Percentiles rank a stretch among this genome's conserved stretches.
phyloP scores from a whole-genome alignment of 1,140 invertebrate genomes.

The Aphis gossypii region DNA sequence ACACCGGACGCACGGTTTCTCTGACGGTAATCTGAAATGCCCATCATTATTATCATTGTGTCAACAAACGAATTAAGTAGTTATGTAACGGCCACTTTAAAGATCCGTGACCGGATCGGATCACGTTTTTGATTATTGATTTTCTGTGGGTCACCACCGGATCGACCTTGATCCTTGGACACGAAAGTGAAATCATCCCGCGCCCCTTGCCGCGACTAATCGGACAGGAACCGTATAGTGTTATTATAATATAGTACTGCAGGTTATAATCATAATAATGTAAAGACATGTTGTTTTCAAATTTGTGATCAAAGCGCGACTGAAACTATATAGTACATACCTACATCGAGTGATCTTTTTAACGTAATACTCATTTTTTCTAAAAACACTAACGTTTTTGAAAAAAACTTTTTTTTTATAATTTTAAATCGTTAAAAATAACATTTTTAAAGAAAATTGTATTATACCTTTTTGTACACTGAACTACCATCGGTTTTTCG shows the following conservation, averaged over 20 bases:
- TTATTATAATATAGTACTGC: too few relatives aligned
- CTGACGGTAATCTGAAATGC: constrained; percentile 29
- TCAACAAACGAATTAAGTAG: constrained; percentile 6
- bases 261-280: background rate
- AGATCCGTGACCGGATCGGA: background rate
- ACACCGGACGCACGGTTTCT: constrained; percentile 39
- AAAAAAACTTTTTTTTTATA: too few relatives aligned
- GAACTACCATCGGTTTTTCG: too few relatives aligned
- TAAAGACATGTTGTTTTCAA: background rate
- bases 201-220: background rate
- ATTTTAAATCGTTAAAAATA: too few relatives aligned
- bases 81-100: background rate
- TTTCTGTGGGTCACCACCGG: constrained; percentile 11
- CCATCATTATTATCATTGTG: background rate
- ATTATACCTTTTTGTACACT: too few relatives aligned
- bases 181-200: constrained; percentile 40
- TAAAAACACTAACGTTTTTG: too few relatives aligned
- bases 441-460: too few relatives aligned
- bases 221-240: background rate
- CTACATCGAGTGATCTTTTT: background rate
- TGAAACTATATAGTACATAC: background rate
- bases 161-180: constrained; percentile 5
- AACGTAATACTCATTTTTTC: too few relatives aligned
- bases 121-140: constrained; percentile 26
- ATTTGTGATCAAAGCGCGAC: background rate